phyloP scores from a whole-genome alignment of 2,797 vertebrate species.

The Champsocephalus gunnari region DNA sequence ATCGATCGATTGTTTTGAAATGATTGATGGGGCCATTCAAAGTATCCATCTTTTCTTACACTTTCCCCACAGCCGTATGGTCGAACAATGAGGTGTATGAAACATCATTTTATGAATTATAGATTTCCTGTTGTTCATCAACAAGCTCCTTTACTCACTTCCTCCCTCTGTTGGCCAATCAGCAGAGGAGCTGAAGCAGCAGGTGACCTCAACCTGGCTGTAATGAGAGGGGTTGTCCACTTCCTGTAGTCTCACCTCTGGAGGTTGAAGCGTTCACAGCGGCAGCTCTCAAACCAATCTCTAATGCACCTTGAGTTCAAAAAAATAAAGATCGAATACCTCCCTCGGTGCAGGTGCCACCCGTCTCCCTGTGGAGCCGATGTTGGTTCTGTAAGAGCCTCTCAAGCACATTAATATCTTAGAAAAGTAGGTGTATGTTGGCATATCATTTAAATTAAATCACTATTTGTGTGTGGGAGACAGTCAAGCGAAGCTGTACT shows the following conservation, averaged over 20 bases:
- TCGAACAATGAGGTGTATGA: neutral
- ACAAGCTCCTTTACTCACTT: constrained; percentile 56
- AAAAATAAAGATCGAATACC: neutral
- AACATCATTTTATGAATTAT: neutral
- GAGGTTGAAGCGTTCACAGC: neutral
- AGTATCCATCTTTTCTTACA: neutral
- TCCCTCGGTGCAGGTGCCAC: constrained; percentile 33
- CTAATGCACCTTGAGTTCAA: neutral
- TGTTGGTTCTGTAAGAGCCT: no score
- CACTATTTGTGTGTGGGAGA: no score
- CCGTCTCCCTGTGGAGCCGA: constrained; percentile 22
- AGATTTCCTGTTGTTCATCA: constrained; percentile 10
- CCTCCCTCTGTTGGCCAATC: constrained; percentile 72
- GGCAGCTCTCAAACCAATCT: neutral
- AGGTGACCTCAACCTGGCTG: constrained; percentile 24
- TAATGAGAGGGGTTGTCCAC: neutral
- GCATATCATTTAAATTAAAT: no score
- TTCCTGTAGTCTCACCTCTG: neutral
- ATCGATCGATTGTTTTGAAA: neutral
- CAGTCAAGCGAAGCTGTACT: no score
- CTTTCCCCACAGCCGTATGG: neutral
- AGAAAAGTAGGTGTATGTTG: no score
- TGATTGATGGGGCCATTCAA: neutral
- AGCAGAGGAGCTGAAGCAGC: constrained; percentile 35
- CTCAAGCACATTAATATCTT: no score